These are phyloP conservation scores for Phrixothrix hirtus DNA, from an alignment of 2,888 invertebrate genomes.

Conservation along the genomic window DNA sequence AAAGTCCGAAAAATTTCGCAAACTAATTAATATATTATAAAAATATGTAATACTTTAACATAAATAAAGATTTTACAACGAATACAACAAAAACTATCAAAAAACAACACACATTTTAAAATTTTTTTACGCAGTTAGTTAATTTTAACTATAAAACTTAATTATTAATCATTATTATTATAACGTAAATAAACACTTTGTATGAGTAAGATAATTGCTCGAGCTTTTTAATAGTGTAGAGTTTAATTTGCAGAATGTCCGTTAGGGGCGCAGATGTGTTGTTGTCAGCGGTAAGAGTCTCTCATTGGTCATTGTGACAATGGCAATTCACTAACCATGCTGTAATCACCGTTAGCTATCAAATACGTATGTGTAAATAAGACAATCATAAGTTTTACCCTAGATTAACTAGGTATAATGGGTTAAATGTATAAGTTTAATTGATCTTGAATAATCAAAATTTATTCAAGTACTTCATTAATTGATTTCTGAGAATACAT, in stretches of 20 bases:
- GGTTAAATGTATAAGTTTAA: too few species aligned
- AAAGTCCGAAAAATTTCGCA: not conserved
- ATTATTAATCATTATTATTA: too few species aligned
- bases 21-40: not conserved
- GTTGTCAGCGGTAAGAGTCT: slow-evolving; percentile 42
- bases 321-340: slow-evolving; percentile 37
- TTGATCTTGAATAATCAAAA: too few species aligned
- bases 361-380: slow-evolving; percentile 18
- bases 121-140: not conserved
- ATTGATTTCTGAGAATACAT: too few species aligned
- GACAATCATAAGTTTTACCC: too few species aligned
- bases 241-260: slow-evolving; percentile 42
- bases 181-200: not conserved
- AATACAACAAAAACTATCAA: too few species aligned
- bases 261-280: slow-evolving; percentile 42
- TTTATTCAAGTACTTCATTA: too few species aligned
- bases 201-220: not conserved
- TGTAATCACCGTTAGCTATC: slow-evolving; percentile 30
- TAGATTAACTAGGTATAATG: too few species aligned
- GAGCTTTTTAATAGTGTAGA: slow-evolving; percentile 31
- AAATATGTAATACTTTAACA: too few species aligned
- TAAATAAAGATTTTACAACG: too few species aligned
- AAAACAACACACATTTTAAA: too few species aligned
- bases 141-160: too few species aligned
- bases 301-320: slow-evolving; percentile 44